A percentile compares a stretch with the other conserved stretches of the same genome.
Conservation (phyloP, 2,797 vertebrate genomes). For the Enteromius trimaculatus region DNA sequence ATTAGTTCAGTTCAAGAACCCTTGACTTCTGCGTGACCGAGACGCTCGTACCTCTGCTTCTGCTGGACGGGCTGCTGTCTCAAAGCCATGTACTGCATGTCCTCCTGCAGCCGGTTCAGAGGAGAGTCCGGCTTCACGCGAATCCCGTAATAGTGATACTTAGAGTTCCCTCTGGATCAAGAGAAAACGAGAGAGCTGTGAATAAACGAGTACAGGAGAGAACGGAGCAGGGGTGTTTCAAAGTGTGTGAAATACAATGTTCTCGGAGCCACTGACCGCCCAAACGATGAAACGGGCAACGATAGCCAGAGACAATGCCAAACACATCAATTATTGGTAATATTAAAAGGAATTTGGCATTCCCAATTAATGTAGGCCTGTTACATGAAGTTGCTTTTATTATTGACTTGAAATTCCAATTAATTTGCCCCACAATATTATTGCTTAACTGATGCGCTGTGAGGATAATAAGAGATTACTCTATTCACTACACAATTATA, state of each 20-base stretch:
- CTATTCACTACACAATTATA: no score
- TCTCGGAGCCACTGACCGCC: no score
- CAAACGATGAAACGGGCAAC: no score
- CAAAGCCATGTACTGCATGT: slow-evolving; percentile 97
- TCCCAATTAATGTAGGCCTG: no score
- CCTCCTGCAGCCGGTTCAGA: slow-evolving; percentile 94
- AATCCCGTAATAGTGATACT: slow-evolving; percentile 98
- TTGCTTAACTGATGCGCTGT: no score
- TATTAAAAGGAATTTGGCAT: no score
- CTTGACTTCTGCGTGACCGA: not conserved
- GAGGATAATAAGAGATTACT: no score
- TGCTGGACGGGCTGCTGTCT: slow-evolving; percentile 95
- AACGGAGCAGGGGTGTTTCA: not conserved
- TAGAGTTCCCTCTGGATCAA: slow-evolving; percentile 90
- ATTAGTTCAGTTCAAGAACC: not conserved
- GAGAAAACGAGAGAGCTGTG: not conserved
- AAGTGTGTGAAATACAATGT: not conserved
- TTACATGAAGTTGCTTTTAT: no score
- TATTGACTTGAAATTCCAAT: no score
- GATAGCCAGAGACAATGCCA: no score
- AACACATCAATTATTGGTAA: no score
- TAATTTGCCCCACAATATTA: no score
- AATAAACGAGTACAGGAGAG: not conserved
- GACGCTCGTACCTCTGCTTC: slow-evolving; percentile 86
- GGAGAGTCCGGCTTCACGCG: slow-evolving; percentile 96